Conservation (phyloP, 2,113 vertebrate genomes). For the Eulemur macaco region DNA sequence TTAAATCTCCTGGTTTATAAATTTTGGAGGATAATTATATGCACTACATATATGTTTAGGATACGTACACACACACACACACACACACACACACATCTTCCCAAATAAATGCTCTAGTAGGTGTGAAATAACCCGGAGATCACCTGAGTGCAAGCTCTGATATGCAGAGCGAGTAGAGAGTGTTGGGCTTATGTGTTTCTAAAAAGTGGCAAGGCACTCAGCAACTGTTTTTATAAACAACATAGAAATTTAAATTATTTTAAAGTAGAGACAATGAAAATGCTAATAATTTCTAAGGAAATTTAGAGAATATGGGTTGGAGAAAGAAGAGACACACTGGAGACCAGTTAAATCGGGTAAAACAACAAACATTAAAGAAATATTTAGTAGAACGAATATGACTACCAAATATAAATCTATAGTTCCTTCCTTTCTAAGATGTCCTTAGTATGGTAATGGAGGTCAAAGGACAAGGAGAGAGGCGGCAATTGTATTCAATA, state of each 20-base stretch:
- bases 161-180: neutral
- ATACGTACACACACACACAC: too few species aligned
- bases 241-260: neutral
- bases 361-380: slow-evolving; percentile 50
- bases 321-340: neutral
- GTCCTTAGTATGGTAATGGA: slow-evolving; percentile 63
- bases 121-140: neutral
- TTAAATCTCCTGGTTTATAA: neutral
- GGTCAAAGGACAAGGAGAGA: slow-evolving; percentile 35
- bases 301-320: neutral
- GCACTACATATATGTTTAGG: neutral
- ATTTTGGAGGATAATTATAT: neutral
- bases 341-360: slow-evolving; percentile 6
- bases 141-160: neutral
- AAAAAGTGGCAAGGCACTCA: neutral
- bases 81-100: neutral
- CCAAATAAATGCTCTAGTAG: neutral
- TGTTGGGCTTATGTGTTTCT: neutral
- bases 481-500: slow-evolving; percentile 54
- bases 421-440: slow-evolving; percentile 19
- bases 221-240: neutral
- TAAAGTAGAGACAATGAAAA: neutral
- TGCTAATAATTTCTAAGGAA: neutral
- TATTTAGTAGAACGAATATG: slow-evolving; percentile 37
- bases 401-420: slow-evolving; percentile 25